Conservation (phyloP, 1,140 invertebrate species). For the Samia ricini region DNA sequence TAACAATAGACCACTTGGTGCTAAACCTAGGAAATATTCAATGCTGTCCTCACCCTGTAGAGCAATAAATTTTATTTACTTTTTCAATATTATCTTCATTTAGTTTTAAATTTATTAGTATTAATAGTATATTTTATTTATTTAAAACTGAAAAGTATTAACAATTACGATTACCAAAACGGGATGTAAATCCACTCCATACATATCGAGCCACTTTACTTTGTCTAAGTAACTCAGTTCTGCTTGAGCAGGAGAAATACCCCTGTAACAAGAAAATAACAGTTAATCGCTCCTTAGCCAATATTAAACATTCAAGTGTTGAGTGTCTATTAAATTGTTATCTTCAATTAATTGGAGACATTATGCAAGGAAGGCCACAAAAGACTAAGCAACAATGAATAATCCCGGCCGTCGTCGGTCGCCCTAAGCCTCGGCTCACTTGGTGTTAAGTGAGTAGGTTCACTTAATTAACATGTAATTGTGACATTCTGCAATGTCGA, state of each 20-base stretch:
- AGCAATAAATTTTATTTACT: constrained; percentile 33
- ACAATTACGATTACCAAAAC: constrained; percentile 71
- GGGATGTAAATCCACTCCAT: constrained; percentile 94
- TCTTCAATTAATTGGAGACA: constrained; percentile 41
- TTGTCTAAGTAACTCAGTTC: constrained; percentile 95
- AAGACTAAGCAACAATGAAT: constrained; percentile 47
- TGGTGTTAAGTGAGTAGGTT: constrained; percentile 50
- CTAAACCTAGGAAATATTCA: constrained; percentile 97
- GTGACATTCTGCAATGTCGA: constrained; percentile 51
- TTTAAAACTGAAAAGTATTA: neutral
- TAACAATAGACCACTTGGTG: constrained; percentile 97
- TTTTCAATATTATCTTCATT: constrained; percentile 1
- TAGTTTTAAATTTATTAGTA: neutral
- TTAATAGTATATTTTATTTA: constrained; percentile 17
- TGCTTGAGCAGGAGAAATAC: constrained; percentile 81
- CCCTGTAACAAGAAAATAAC: constrained; percentile 66
- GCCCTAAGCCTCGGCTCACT: constrained; percentile 31
- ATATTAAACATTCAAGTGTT: constrained; percentile 18
- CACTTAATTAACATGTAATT: constrained; percentile 74
- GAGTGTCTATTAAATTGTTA: constrained; percentile 41
- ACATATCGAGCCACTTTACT: constrained; percentile 97
- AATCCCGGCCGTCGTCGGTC: constrained; percentile 28
- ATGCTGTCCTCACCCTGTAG: constrained; percentile 96
- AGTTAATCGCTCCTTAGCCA: constrained; percentile 17
- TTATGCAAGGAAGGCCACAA: constrained; percentile 33